Percentiles rank a stretch among this genome's conserved stretches.
Evolutionary conservation across 1,140 invertebrate genomes (phyloP).

Genomic region (Achatina immaculata): DNA sequence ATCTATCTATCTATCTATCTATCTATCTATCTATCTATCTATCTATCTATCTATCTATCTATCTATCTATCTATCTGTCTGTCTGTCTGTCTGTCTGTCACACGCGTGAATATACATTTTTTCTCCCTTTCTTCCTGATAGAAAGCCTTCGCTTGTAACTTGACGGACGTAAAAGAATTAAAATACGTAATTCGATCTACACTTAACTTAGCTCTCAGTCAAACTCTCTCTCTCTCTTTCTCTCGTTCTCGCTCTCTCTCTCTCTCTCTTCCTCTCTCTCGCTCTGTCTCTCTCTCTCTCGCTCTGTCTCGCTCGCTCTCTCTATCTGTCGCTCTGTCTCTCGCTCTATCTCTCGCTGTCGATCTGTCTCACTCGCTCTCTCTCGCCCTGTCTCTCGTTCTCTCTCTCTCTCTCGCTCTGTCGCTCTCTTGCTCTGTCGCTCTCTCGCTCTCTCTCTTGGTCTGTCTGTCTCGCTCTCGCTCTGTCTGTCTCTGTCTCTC

Average conservation of each 20-base stretch:
- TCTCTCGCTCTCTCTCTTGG: neutral
- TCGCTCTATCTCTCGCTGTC: neutral
- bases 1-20: no score
- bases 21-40: no score
- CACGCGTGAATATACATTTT: no score
- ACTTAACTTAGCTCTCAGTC: no score
- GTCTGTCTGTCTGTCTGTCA: no score
- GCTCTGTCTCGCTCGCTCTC: neutral
- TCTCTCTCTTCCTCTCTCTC: neutral
- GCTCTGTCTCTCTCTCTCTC: neutral
- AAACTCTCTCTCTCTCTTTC: neutral
- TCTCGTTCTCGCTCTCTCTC: neutral
- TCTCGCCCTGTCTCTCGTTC: neutral
- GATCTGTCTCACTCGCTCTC: neutral
- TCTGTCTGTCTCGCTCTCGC: slow-evolving; percentile 8
- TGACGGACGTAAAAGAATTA: no score
- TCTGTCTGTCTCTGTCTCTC: slow-evolving; percentile 14
- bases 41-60: no score
- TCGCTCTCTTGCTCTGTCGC: neutral
- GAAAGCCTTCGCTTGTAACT: no score
- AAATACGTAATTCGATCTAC: no score
- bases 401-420: neutral
- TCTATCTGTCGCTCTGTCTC: neutral
- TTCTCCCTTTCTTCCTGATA: no score
- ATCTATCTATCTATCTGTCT: no score